Conservation (phyloP, 2,797 vertebrate species). For the Rhinichthys osculus region DNA sequence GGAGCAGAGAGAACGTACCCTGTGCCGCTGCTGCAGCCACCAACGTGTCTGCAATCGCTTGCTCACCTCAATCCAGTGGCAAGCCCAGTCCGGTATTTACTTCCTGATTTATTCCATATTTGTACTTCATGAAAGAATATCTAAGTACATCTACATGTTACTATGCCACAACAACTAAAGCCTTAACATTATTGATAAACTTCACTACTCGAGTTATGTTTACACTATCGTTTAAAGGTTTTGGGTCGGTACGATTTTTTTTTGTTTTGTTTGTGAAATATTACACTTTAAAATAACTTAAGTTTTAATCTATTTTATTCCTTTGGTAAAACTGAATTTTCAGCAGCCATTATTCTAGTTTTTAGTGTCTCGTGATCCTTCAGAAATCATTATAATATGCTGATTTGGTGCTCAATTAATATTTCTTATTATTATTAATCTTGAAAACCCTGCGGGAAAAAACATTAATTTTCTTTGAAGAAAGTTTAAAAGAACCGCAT, state of each 20-base stretch:
- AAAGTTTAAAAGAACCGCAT: neutral
- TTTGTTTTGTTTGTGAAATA: neutral
- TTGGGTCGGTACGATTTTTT: neutral
- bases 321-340: too few relatives aligned
- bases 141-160: neutral
- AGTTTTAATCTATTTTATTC: neutral
- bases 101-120: neutral
- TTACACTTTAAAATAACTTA: neutral
- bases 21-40: slow-evolving; percentile 57
- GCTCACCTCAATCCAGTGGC: slow-evolving; percentile 76
- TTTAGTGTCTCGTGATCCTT: neutral
- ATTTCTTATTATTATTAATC: neutral
- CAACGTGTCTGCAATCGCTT: slow-evolving; percentile 53
- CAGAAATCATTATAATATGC: neutral
- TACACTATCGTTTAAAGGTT: neutral
- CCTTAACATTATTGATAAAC: neutral
- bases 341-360: neutral
- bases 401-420: neutral
- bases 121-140: neutral
- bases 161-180: neutral
- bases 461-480: neutral
- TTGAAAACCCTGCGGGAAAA: neutral
- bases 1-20: slow-evolving; percentile 72
- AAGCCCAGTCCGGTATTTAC: slow-evolving; percentile 62
- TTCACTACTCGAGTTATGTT: neutral